Evolutionary conservation across 1,140 invertebrate species (phyloP).

Genomic region (Teleopsis dalmanni): DNA sequence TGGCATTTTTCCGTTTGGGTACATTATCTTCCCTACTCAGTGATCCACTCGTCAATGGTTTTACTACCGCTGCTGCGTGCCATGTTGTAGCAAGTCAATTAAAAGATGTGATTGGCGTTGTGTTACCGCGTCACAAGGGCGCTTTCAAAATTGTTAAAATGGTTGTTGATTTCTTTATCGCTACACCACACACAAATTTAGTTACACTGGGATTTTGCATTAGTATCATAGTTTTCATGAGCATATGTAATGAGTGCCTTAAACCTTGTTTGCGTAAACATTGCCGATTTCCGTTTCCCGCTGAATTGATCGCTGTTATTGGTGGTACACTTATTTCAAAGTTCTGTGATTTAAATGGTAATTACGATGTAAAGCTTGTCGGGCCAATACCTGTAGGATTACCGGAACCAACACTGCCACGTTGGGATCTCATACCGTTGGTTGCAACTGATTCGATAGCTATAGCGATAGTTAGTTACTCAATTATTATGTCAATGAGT

Average conservation of each 20-base stretch:
- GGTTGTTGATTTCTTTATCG: slow-evolving; percentile 55
- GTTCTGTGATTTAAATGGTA: slow-evolving; percentile 33
- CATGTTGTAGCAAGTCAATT: slow-evolving; percentile 88
- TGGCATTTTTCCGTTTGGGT: slow-evolving; percentile 76
- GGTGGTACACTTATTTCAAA: slow-evolving; percentile 65
- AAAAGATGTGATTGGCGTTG: slow-evolving; percentile 76
- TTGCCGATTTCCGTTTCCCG: slow-evolving; percentile 70
- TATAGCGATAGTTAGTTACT: slow-evolving; percentile 84
- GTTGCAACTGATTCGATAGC: slow-evolving; percentile 52
- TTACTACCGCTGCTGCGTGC: slow-evolving; percentile 83
- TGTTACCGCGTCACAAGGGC: slow-evolving; percentile 55
- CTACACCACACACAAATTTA: slow-evolving; percentile 55
- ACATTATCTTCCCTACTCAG: slow-evolving; percentile 76
- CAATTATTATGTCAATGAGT: slow-evolving; percentile 87
- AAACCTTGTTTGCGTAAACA: slow-evolving; percentile 71
- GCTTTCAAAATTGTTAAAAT: slow-evolving; percentile 67
- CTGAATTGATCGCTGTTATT: slow-evolving; percentile 77
- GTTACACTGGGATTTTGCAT: slow-evolving; percentile 62
- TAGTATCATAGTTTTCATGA: slow-evolving; percentile 61
- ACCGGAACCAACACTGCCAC: slow-evolving; percentile 43
- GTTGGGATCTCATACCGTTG: slow-evolving; percentile 44
- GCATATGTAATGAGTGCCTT: slow-evolving; percentile 70
- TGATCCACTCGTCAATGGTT: slow-evolving; percentile 83
- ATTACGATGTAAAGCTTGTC: slow-evolving; percentile 57
- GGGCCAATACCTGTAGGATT: slow-evolving; percentile 69